Percentiles rank a stretch among this genome's conserved stretches.
phyloP scores from a whole-genome alignment of 2,888 invertebrate species.

The Drosophila ustulata region DNA sequence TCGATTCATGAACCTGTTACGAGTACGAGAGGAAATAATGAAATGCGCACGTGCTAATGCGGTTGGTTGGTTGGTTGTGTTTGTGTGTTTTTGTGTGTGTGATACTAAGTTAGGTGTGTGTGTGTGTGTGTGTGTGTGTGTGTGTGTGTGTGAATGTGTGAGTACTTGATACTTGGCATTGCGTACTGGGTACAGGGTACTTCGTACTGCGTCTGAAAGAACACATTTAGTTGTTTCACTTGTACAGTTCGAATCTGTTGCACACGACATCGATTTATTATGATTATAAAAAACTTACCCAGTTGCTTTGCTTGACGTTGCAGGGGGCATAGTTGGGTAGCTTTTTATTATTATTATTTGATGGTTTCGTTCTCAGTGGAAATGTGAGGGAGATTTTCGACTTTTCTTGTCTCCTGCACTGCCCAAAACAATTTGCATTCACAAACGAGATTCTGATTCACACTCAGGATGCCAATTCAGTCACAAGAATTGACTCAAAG shows the following conservation, averaged over 20 bases:
- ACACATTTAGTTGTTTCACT: conserved; percentile 60
- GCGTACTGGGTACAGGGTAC: conserved; percentile 18
- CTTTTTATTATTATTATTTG: conserved; percentile 23
- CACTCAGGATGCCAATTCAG: neutral
- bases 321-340: conserved; percentile 57
- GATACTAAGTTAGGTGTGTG: conserved; percentile 11
- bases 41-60: conserved; percentile 33
- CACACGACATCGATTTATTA: conserved; percentile 76
- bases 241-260: conserved; percentile 47
- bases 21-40: conserved; percentile 24
- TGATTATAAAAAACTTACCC: conserved; percentile 77
- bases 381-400: conserved; percentile 10
- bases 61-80: conserved; percentile 3
- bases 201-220: conserved; percentile 63
- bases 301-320: conserved; percentile 60
- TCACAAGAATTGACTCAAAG: conserved; percentile 12
- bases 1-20: conserved; percentile 36
- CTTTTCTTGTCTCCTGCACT: conserved; percentile 19
- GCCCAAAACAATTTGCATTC: conserved; percentile 44
- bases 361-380: conserved; percentile 39
- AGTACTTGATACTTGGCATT: conserved; percentile 15
- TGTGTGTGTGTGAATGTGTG: conserved; percentile 5
- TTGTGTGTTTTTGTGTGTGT: conserved; percentile 28
- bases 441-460: conserved; percentile 49
- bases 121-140: neutral